phyloP scores from a whole-genome alignment of 2,113 vertebrate species.

The Tragelaphus scriptus region DNA sequence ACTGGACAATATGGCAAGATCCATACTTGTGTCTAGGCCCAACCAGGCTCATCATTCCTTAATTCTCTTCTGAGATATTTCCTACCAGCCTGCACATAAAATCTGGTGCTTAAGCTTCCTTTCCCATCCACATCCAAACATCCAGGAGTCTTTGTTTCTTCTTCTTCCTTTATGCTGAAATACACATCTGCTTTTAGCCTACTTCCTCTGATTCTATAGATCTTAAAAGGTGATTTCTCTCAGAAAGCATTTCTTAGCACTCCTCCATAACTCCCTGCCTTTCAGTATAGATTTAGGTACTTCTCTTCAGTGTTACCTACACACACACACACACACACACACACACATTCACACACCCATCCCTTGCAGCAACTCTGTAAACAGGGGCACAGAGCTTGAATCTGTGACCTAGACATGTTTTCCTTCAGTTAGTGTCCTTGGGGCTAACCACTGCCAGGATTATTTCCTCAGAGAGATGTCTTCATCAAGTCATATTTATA shows the following conservation, averaged over 20 bases:
- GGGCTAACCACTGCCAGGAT: background rate
- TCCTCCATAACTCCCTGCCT: background rate
- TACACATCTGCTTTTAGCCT: background rate
- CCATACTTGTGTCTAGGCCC: background rate
- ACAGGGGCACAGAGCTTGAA: background rate
- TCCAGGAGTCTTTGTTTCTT: background rate
- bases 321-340: background rate
- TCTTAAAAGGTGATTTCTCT: background rate
- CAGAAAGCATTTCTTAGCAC: background rate
- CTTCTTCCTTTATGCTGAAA: background rate
- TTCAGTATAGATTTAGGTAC: background rate
- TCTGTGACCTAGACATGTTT: background rate
- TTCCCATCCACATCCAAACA: background rate
- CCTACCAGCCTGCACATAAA: background rate
- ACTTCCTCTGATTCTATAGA: background rate
- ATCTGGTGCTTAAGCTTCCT: background rate
- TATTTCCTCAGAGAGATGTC: slow-evolving; percentile 26
- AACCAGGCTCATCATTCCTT: background rate
- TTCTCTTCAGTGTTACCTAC: background rate
- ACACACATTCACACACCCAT: background rate
- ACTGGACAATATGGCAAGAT: background rate
- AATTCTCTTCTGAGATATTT: background rate
- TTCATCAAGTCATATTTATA: slow-evolving; percentile 29
- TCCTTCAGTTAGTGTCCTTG: slow-evolving; percentile 6
- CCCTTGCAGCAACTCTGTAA: background rate